phyloP scores from a whole-genome alignment of 30 jellyfish, hydroid and myxozoan genomes.

The Euphysa ruthae region DNA sequence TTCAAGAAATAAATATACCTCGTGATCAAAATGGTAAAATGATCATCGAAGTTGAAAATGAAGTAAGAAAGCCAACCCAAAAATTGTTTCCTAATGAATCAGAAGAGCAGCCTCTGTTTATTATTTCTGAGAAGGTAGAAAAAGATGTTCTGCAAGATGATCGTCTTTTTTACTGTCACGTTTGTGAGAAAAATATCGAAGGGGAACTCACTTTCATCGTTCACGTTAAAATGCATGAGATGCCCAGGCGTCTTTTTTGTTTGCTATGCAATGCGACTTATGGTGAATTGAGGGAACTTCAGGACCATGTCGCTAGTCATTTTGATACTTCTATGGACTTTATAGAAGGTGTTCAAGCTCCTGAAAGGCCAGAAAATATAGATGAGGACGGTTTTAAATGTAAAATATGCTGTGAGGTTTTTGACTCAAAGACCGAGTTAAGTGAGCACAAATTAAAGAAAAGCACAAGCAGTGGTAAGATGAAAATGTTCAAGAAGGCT shows the following conservation, averaged over 20 bases:
- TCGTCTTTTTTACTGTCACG: conserved; percentile 21
- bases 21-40: conserved; percentile 31
- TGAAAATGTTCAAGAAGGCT: background rate
- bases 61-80: background rate
- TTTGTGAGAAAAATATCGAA: conserved; percentile 26
- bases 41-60: conserved; percentile 10
- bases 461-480: background rate
- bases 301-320: background rate
- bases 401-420: conserved; percentile 6
- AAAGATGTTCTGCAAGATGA: conserved; percentile 10
- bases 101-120: conserved; percentile 8
- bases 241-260: conserved; percentile 4
- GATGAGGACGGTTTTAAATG: background rate
- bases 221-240: conserved; percentile 17
- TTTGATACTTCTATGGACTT: conserved; percentile 1
- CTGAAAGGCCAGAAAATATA: background rate
- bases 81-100: conserved; percentile 8
- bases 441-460: background rate
- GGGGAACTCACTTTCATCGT: conserved; percentile 34
- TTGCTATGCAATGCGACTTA: background rate
- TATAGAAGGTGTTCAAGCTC: background rate
- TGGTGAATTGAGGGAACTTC: background rate
- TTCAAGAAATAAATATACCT: conserved; percentile 13
- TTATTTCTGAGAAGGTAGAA: background rate
- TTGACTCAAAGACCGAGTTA: conserved; percentile 3